Conservation (phyloP, 2,797 vertebrate species). For the Sternotherus odoratus region DNA sequence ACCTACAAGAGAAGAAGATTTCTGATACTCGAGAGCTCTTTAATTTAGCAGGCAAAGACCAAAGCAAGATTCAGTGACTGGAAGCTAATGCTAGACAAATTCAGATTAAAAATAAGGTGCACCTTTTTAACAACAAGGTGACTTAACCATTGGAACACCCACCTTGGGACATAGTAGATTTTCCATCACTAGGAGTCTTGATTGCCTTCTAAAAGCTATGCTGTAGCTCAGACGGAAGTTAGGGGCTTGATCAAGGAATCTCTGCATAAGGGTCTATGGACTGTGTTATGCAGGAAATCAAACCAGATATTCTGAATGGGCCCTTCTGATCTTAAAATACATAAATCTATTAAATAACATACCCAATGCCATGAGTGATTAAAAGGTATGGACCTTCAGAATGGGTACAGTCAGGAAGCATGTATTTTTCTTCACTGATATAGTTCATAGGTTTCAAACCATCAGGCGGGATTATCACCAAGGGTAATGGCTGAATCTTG, state of each 20-base stretch:
- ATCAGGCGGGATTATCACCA: neutral
- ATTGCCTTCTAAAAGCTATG: slow-evolving; percentile 53
- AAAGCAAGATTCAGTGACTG: slow-evolving; percentile 22
- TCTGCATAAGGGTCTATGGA: slow-evolving; percentile 10
- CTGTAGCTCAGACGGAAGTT: slow-evolving; percentile 33
- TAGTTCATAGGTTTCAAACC: neutral
- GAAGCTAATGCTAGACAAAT: slow-evolving; percentile 28
- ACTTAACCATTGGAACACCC: slow-evolving; percentile 60
- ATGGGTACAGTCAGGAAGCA: neutral
- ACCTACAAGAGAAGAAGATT: neutral
- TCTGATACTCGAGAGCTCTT: slow-evolving; percentile 58
- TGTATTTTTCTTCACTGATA: neutral
- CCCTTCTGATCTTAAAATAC: neutral
- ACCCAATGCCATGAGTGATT: neutral
- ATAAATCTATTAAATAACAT: slow-evolving; percentile 11
- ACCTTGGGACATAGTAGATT: slow-evolving; percentile 25
- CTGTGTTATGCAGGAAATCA: slow-evolving; percentile 51
- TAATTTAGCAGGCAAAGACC: slow-evolving; percentile 58
- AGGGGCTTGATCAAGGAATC: slow-evolving; percentile 37
- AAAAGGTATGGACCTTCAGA: neutral
- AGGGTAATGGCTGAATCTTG: neutral
- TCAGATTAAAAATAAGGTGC: slow-evolving; percentile 39
- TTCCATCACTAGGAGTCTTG: slow-evolving; percentile 48
- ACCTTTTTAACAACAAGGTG: neutral
- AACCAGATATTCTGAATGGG: slow-evolving; percentile 28